These are phyloP conservation scores for Brachionus rubens DNA, from an alignment of 1,140 invertebrate species.

Conservation along the genomic window DNA sequence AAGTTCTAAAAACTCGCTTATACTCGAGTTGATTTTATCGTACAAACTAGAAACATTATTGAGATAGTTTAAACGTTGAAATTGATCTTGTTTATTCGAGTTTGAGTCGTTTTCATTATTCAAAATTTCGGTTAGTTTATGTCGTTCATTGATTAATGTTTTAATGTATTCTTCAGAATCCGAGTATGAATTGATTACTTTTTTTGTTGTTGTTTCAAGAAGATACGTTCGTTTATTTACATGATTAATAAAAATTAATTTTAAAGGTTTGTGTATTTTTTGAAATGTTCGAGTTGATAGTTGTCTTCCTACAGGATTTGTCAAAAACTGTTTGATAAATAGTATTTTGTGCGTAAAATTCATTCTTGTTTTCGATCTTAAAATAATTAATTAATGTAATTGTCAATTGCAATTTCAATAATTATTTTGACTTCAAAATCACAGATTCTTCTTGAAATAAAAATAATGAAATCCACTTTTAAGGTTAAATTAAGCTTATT, in stretches of 20 bases:
- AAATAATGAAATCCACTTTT: no score
- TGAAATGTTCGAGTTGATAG: no score
- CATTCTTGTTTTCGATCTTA: no score
- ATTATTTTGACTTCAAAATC: no score
- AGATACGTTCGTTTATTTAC: not conserved
- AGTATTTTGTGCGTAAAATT: no score
- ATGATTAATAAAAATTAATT: not conserved
- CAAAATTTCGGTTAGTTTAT: not conserved
- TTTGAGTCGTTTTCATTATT: not conserved
- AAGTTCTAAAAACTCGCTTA: constrained; percentile 8
- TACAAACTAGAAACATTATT: not conserved
- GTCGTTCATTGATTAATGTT: not conserved
- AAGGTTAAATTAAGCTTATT: no score
- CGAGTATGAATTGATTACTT: not conserved
- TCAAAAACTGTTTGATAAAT: no score
- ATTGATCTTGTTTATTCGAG: not conserved
- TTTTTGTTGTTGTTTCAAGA: constrained; percentile 34
- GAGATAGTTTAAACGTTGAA: constrained; percentile 19
- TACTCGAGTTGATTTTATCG: not conserved
- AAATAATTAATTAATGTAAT: no score
- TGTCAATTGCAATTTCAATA: no score
- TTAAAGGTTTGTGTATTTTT: not conserved
- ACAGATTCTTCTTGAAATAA: no score
- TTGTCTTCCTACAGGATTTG: no score
- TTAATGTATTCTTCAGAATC: constrained; percentile 20